phyloP scores from a whole-genome alignment of 2,113 vertebrate genomes.

The Heterotilapia buettikoferi region DNA sequence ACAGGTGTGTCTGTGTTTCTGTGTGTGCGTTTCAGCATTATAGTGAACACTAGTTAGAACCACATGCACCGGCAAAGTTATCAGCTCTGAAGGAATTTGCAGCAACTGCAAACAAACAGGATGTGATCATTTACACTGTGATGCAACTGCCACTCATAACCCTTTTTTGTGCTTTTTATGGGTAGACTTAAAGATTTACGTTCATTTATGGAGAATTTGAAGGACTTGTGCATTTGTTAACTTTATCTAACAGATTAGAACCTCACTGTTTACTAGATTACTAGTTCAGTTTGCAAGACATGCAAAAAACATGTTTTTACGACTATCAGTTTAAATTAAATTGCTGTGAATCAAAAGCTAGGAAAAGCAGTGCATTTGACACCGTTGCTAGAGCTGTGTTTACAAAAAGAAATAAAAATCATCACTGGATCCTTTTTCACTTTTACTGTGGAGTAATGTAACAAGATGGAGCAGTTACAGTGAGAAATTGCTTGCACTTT shows the following conservation, averaged over 20 bases:
- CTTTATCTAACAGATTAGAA: neutral
- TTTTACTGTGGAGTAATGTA: neutral
- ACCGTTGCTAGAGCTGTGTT: neutral
- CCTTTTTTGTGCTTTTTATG: neutral
- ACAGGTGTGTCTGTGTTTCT: neutral
- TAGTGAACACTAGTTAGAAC: neutral
- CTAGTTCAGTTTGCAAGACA: neutral
- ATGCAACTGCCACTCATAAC: neutral
- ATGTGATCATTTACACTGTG: neutral
- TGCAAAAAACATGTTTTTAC: neutral
- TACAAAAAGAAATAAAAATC: neutral
- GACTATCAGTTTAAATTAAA: neutral
- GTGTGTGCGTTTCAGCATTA: neutral
- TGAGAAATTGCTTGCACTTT: neutral
- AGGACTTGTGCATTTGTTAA: neutral
- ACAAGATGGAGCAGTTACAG: neutral
- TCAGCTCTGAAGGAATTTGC: neutral
- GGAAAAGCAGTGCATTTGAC: neutral
- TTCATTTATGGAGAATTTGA: neutral
- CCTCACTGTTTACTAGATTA: neutral
- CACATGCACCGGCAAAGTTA: neutral
- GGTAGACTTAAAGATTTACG: neutral
- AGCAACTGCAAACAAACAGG: neutral
- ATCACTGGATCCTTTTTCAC: neutral
- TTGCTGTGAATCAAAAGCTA: neutral